Base-by-base conservation (phyloP, 2,113 vertebrate species). In the Chaenogobius annularis region DNA sequence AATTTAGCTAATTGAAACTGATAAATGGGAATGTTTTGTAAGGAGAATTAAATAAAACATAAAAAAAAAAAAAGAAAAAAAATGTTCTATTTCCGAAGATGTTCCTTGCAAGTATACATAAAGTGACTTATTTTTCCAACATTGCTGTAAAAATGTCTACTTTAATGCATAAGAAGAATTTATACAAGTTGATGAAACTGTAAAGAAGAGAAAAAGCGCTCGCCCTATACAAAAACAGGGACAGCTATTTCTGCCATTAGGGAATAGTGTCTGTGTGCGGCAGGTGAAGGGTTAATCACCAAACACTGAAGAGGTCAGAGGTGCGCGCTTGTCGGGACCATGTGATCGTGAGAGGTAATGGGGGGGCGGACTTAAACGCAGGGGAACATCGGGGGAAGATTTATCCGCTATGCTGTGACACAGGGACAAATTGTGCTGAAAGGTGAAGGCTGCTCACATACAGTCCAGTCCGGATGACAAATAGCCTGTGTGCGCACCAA, bases 221-320 rank as follows among this genome's bases (percentile, higher is more conserved):
- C 87, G 86, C 85, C 88, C 92, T 92, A 92, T 92, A 94, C 93
- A 94, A 92, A 93, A 94, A 19, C 1, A 91, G 90, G 90, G 82
- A 90, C 89, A 93, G 93, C 94, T 93, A 93, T 94, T 95, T 94
- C 92, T 90, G 93, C 94, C 91, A 93, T 91, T 93, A 90, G 89
- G 86, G 84, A 94, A 92, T 86, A 91, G 87, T 81, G 77, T 83
- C 86, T 90, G 92, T 82, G 72, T 91, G 87, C 89, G 90, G 92
- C 84, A 87, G 95, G 95, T 96, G 94, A 96, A 89, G 94, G 96
- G 95, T 96, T 96, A 96, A 96, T 97, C 94, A 95, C 94, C 95
- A 95, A 95, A 95, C 95, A 94, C 69, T 92, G 94, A 93, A 94
- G 83, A 94, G 95, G 94, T 95, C 92, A 88, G 87, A 80, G 83